Evolutionary conservation across 1,140 invertebrate genomes (phyloP).

Genomic region (Pectinophora gossypiella): DNA sequence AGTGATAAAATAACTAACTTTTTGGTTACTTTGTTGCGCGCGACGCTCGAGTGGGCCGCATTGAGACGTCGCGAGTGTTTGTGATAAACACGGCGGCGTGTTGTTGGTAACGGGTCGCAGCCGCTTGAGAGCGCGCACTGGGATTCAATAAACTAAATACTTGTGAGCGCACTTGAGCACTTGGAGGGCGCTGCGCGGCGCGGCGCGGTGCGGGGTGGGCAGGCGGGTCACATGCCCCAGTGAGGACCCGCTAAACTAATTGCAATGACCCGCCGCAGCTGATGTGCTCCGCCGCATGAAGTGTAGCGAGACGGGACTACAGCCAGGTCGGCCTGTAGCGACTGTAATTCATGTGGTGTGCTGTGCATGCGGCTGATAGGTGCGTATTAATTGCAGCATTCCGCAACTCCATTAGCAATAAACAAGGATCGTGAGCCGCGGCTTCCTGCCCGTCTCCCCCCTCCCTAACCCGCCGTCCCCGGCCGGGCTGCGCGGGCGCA

Average conservation of each 20-base stretch:
- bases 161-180: too few species aligned
- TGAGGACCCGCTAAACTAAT: too few species aligned
- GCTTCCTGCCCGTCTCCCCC: background rate
- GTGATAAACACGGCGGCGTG: background rate
- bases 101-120: background rate
- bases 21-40: background rate
- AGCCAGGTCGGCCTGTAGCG: background rate
- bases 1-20: background rate
- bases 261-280: background rate
- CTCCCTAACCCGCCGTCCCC: background rate
- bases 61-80: background rate
- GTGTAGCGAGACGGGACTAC: background rate
- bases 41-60: background rate
- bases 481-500: background rate
- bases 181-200: too few species aligned
- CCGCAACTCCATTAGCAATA: conserved; percentile 13
- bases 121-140: background rate
- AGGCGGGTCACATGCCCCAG: too few species aligned
- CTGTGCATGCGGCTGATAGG: too few species aligned
- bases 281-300: background rate
- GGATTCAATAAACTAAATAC: background rate
- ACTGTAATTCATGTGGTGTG: background rate
- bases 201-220: too few species aligned
- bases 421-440: conserved; percentile 11
- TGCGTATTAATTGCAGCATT: background rate